Base-by-base conservation (phyloP, 2,888 invertebrate species). In the Teleiodes luculella region DNA sequence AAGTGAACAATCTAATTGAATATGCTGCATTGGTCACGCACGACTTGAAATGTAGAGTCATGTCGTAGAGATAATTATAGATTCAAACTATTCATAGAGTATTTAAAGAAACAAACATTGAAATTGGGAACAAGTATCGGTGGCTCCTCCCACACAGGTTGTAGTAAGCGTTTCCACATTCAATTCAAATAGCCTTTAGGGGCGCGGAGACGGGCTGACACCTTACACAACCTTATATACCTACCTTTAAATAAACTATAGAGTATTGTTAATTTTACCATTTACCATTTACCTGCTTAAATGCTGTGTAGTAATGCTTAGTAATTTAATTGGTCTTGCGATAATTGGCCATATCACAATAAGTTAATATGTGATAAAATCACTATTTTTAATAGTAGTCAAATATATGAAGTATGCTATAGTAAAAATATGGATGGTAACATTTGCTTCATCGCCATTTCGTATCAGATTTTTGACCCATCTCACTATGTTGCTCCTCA, bases 111-210 rank as follows among this genome's bases (percentile, higher is more conserved):
- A 70, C 69, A 72, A 73, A 72, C 67, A 75, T 71, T 75, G 61
- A 65, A 70, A 74, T 73, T 73, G 74, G 67, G 67, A 66, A 67
- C 63, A 70, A 62, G 62, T 65, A 59, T 60, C 60, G 60, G 54
- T 59, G 66, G 68, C 66, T 64, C 67, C 76, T 64, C 79, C 80
- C 63, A 73, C 74, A 48, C 57, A 54, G 56, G 62, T 58, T 65
- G 67, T 55, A 62, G 58, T 61, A 66, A 68, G 64, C 62, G 70
- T 72, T 74, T 70, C 68, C 67, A 76, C 68, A 80, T 80, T 78
- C 75, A 76, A 79, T 81, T 81, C 76, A 75, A 81, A 82, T 78
- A 68, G 69, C 72, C 53, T 33, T 36, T 62, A 64, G 63, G 59
- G 65, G 57, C 49, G 56, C 46, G 54, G 54, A 57, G 18, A 20